Conservation (phyloP, 2,888 invertebrate genomes). For the Oxycera nigricornis region DNA sequence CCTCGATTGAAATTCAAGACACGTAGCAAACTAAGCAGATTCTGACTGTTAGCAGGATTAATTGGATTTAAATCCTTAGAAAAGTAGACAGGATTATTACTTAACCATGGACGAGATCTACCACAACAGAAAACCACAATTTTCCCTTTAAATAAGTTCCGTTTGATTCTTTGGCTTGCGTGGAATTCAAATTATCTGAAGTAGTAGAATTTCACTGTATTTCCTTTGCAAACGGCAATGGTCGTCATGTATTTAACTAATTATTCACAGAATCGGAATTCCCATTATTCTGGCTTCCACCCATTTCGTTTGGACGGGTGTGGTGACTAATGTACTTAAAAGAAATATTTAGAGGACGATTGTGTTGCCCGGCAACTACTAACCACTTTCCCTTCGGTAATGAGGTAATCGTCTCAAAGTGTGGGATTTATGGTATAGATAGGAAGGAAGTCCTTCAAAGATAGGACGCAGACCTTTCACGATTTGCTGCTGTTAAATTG, state of each 20-base stretch:
- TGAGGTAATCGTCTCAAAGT: not conserved
- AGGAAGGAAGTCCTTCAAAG: no score
- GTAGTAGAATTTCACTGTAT: conserved; percentile 5
- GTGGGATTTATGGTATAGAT: no score
- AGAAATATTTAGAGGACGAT: conserved; percentile 6
- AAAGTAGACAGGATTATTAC: not conserved
- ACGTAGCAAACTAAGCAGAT: not conserved
- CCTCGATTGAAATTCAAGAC: not conserved
- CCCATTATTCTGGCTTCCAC: conserved; percentile 13
- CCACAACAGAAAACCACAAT: not conserved
- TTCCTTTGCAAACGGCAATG: not conserved
- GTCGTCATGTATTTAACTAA: not conserved
- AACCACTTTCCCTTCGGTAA: not conserved
- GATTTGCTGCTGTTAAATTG: no score
- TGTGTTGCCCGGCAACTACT: not conserved
- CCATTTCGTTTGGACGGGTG: not conserved
- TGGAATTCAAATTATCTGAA: conserved; percentile 12
- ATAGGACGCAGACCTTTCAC: no score
- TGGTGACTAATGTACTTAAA: not conserved
- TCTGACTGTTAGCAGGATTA: conserved; percentile 13
- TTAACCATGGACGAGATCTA: not conserved
- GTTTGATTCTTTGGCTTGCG: not conserved
- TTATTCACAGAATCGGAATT: not conserved
- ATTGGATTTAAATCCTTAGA: conserved; percentile 8
- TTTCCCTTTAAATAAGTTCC: not conserved